phyloP scores from a whole-genome alignment of 2,797 vertebrate species.

The Capromys pilorides region DNA sequence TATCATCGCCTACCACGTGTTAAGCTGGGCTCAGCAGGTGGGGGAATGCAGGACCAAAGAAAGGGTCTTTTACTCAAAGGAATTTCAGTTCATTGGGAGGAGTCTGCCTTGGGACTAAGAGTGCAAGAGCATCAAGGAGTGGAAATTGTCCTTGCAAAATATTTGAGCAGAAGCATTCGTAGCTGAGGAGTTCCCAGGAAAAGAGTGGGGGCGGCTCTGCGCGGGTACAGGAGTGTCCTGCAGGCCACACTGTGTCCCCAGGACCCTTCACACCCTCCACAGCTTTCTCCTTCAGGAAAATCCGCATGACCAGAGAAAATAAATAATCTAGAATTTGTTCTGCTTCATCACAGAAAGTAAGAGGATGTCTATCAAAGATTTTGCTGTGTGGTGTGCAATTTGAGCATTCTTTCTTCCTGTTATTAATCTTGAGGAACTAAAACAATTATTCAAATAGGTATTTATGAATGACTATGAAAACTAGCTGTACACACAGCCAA shows the following conservation, averaged over 20 bases:
- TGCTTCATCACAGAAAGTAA: constrained; percentile 22
- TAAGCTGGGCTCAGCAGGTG: not conserved
- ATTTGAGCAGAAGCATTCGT: not conserved
- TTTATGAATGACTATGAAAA: constrained; percentile 18
- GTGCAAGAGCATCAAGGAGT: constrained; percentile 11
- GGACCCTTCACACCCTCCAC: not conserved
- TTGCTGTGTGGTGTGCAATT: constrained; percentile 77
- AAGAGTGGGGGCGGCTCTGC: too few relatives aligned
- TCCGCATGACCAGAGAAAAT: not conserved
- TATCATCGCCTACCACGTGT: not conserved
- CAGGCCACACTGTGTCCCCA: not conserved
- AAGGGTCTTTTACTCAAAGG: constrained; percentile 44
- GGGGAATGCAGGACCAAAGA: not conserved
- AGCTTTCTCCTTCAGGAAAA: not conserved
- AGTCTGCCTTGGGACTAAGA: not conserved
- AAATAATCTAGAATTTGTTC: constrained; percentile 5
- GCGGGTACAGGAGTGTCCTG: not conserved
- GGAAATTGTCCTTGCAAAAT: not conserved
- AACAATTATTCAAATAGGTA: not conserved
- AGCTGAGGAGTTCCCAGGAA: not conserved
- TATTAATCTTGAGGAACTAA: constrained; percentile 28
- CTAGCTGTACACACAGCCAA: not conserved
- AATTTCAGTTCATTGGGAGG: not conserved
- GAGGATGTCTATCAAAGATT: constrained; percentile 37
- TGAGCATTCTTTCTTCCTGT: constrained; percentile 13